Conservation (phyloP, 2,888 invertebrate species). For the Oscheius onirici region DNA sequence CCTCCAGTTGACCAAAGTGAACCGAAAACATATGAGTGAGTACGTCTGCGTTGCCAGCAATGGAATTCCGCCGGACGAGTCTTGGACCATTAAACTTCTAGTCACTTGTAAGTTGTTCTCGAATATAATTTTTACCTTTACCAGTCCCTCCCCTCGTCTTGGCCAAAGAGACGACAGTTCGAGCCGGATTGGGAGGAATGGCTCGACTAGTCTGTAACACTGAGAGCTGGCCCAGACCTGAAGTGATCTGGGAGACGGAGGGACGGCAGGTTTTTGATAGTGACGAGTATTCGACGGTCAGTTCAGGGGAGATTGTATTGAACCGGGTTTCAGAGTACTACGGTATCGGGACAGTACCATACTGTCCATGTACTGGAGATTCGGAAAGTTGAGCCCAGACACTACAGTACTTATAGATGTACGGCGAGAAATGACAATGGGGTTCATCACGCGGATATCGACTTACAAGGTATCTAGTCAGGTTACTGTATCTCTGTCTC, state of each 20-base stretch:
- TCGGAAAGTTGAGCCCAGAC: constrained; percentile 46
- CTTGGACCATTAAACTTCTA: constrained; percentile 69
- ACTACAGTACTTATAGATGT: constrained; percentile 68
- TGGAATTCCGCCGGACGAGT: constrained; percentile 70
- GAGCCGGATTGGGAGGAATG: constrained; percentile 43
- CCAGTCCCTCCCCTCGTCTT: constrained; percentile 66
- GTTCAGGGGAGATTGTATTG: neutral
- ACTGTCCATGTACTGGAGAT: constrained; percentile 67
- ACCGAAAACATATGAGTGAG: constrained; percentile 69
- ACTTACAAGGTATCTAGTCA: constrained; percentile 46
- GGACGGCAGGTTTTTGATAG: constrained; percentile 63
- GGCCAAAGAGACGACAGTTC: constrained; percentile 55
- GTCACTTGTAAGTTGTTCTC: constrained; percentile 65
- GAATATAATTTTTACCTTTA: constrained; percentile 16
- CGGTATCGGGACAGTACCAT: constrained; percentile 63
- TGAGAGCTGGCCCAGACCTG: constrained; percentile 70
- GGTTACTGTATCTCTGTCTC: neutral
- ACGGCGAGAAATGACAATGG: constrained; percentile 70
- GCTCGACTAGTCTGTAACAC: constrained; percentile 58
- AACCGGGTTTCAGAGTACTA: constrained; percentile 50
- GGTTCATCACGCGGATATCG: constrained; percentile 63
- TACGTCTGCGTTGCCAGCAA: constrained; percentile 71
- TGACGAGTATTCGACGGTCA: constrained; percentile 57
- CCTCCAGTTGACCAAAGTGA: constrained; percentile 63
- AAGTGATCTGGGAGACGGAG: constrained; percentile 66